phyloP scores from a whole-genome alignment of 2,888 invertebrate genomes.

The Eupithecia subumbrata region DNA sequence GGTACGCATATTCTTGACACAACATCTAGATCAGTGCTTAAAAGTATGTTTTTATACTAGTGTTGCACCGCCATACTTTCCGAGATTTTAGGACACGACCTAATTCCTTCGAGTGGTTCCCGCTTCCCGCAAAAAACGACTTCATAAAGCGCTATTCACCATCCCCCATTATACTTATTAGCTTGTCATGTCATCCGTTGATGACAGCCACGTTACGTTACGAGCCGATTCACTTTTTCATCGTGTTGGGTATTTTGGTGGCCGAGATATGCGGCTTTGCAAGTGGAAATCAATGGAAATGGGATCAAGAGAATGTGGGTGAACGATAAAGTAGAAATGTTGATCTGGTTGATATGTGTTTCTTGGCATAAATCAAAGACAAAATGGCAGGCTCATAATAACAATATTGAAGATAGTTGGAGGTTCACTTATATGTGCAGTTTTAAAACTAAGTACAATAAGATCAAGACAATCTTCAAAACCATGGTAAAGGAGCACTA shows the following conservation, averaged over 20 bases:
- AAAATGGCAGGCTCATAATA: not conserved
- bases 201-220: slow-evolving; percentile 14
- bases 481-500: no score
- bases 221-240: slow-evolving; percentile 10
- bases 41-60: not conserved
- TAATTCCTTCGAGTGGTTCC: slow-evolving; percentile 38
- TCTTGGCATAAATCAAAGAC: not conserved
- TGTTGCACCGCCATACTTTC: slow-evolving; percentile 28
- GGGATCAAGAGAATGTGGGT: not conserved
- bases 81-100: slow-evolving; percentile 42
- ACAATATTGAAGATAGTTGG: slow-evolving; percentile 6
- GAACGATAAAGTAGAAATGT: not conserved
- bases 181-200: slow-evolving; percentile 35
- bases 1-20: not conserved
- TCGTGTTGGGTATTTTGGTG: not conserved
- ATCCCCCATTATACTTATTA: slow-evolving; percentile 44
- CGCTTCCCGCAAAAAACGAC: slow-evolving; percentile 34
- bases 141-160: slow-evolving; percentile 37
- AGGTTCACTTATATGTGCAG: slow-evolving; percentile 7
- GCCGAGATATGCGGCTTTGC: not conserved
- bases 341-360: not conserved
- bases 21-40: not conserved
- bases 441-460: slow-evolving; percentile 12
- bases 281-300: not conserved
- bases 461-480: no score